Conservation (phyloP, 1,140 invertebrate genomes). For the Tetramorium simillimum region DNA sequence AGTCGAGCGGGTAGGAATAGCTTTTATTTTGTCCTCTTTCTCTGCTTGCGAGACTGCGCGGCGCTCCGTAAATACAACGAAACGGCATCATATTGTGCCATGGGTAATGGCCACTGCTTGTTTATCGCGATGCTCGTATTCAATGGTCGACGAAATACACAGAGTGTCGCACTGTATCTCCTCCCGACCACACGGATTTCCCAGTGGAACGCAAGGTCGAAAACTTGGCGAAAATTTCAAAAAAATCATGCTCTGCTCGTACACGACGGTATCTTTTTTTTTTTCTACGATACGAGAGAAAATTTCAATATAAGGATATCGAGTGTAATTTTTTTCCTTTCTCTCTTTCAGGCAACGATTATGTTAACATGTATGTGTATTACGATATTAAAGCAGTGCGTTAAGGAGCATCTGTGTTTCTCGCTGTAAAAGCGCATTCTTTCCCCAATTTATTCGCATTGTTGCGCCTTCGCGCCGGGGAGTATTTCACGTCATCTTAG, state of each 20-base stretch:
- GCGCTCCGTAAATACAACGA: conserved; percentile 39
- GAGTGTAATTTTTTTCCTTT: neutral
- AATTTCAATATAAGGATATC: neutral
- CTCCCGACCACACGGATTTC: neutral
- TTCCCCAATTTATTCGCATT: conserved; percentile 34
- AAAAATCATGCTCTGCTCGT: neutral
- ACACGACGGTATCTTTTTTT: neutral
- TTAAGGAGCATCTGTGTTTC: conserved; percentile 1
- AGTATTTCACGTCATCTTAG: conserved; percentile 41
- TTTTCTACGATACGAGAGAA: too few species aligned
- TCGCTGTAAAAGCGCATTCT: conserved; percentile 8
- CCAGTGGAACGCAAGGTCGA: neutral
- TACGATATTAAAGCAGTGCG: neutral
- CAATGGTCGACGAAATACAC: conserved; percentile 44
- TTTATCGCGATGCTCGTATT: conserved; percentile 60
- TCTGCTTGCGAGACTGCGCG: neutral
- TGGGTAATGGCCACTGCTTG: conserved; percentile 44
- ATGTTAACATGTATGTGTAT: neutral
- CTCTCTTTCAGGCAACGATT: neutral
- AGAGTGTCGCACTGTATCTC: conserved; percentile 19
- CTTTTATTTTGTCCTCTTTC: conserved; percentile 48
- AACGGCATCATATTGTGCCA: conserved; percentile 56
- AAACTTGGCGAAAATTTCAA: neutral
- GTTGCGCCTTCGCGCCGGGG: conserved; percentile 2
- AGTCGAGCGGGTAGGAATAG: conserved; percentile 1